phyloP scores from a whole-genome alignment of 23 tunicate genomes.

The Ascidia mentula region DNA sequence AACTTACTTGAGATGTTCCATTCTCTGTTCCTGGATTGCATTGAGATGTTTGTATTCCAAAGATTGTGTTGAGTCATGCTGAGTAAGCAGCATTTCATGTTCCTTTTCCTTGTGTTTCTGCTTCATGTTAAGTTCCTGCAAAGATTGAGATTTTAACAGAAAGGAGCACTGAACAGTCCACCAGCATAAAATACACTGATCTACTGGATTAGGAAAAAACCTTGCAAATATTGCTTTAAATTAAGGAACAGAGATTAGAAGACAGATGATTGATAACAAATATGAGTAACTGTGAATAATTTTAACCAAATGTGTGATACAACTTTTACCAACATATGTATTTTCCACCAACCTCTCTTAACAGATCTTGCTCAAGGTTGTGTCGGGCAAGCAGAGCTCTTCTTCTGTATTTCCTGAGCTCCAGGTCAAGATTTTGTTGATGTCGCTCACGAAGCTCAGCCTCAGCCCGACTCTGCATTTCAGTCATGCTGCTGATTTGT shows the following conservation, averaged over 20 bases:
- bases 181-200: no score
- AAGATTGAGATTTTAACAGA: no score
- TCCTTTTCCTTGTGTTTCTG: conserved; percentile 87
- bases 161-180: no score
- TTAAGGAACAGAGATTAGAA: no score
- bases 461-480: conserved; percentile 67
- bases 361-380: conserved; percentile 77
- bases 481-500: conserved; percentile 38
- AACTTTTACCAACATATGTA: no score
- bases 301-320: no score
- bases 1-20: conserved; percentile 78
- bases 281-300: no score
- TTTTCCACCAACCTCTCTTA: conserved; percentile 94
- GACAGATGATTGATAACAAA: no score
- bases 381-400: conserved; percentile 75
- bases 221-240: no score
- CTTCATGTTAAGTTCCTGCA: conserved; percentile 85
- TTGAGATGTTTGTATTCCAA: conserved; percentile 85
- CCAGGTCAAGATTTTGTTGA: conserved; percentile 80
- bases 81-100: conserved; percentile 67
- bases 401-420: conserved; percentile 74
- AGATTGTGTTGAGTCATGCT: conserved; percentile 90
- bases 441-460: conserved; percentile 69
- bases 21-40: conserved; percentile 82
- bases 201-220: no score